A percentile compares a stretch with the other conserved stretches of the same genome.
phyloP scores from a whole-genome alignment of 2,797 vertebrate genomes.

The Taeniopygia guttata region DNA sequence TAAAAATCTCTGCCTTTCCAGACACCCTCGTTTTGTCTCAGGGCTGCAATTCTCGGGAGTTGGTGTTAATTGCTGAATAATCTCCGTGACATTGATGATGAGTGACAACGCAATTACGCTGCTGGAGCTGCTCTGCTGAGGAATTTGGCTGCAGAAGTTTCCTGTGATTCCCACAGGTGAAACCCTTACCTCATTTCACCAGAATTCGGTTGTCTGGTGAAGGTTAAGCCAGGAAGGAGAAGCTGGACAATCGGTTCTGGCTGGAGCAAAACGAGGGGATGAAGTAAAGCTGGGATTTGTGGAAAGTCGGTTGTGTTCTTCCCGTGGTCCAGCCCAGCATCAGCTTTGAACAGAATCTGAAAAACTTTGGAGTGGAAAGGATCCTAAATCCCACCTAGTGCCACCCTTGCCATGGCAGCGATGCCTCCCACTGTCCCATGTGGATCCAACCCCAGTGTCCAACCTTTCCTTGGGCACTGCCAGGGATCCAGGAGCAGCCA shows the following conservation, averaged over 20 bases:
- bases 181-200: slow-evolving; percentile 1
- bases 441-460: rapidly evolving
- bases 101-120: neutral
- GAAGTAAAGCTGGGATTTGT: neutral
- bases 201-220: neutral
- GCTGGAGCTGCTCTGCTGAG: neutral
- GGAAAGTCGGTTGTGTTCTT: rapidly evolving
- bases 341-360: neutral
- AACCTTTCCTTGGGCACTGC: rapidly evolving
- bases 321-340: rapidly evolving
- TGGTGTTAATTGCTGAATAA: slow-evolving; percentile 23
- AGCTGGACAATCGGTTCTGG: neutral
- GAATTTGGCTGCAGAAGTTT: slow-evolving; percentile 34
- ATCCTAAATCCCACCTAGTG: rapidly evolving
- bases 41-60: neutral
- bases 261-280: neutral
- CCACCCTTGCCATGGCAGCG: rapidly evolving
- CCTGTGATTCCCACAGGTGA: slow-evolving; percentile 35
- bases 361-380: neutral
- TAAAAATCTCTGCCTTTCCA: neutral
- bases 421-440: rapidly evolving
- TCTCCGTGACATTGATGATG: neutral
- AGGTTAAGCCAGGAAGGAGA: neutral
- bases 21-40: neutral
- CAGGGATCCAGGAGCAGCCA: neutral